Evolutionary conservation across 2,797 vertebrate genomes (phyloP).

Genomic region (Sandelia bainsii): DNA sequence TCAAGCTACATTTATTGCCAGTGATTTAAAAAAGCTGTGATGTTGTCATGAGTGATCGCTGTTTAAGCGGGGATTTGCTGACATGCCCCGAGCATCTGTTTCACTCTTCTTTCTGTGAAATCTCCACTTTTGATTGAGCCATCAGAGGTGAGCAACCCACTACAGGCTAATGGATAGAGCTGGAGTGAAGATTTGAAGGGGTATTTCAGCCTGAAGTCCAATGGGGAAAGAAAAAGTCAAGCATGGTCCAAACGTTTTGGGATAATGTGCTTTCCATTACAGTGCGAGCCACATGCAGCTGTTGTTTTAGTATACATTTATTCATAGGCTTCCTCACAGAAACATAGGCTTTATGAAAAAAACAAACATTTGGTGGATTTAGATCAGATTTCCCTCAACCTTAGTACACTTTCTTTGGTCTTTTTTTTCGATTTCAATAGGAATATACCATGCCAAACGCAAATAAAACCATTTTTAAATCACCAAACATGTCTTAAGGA

Average conservation of each 20-base stretch:
- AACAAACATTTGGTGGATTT: conserved; percentile 54
- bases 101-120: conserved; percentile 54
- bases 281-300: conserved; percentile 44
- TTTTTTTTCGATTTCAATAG: conserved; percentile 9
- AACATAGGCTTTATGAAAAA: conserved; percentile 45
- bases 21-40: conserved; percentile 57
- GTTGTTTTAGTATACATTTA: conserved; percentile 75
- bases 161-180: conserved; percentile 48
- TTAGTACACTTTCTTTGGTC: conserved; percentile 21
- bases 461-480: conserved; percentile 6
- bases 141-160: conserved; percentile 55
- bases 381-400: conserved; percentile 32
- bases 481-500: not conserved
- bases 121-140: conserved; percentile 66
- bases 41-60: conserved; percentile 64
- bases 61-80: conserved; percentile 62
- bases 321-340: conserved; percentile 65
- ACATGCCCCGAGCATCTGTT: conserved; percentile 53
- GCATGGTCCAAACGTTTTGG: conserved; percentile 19
- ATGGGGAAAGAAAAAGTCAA: conserved; percentile 8
- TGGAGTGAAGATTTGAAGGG: conserved; percentile 13
- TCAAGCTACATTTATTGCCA: conserved; percentile 79
- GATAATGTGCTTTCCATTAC: conserved; percentile 53
- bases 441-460: not conserved
- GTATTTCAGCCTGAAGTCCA: conserved; percentile 35